phyloP scores from a whole-genome alignment of 2,888 invertebrate genomes.

The Quadroppia sp. region DNA sequence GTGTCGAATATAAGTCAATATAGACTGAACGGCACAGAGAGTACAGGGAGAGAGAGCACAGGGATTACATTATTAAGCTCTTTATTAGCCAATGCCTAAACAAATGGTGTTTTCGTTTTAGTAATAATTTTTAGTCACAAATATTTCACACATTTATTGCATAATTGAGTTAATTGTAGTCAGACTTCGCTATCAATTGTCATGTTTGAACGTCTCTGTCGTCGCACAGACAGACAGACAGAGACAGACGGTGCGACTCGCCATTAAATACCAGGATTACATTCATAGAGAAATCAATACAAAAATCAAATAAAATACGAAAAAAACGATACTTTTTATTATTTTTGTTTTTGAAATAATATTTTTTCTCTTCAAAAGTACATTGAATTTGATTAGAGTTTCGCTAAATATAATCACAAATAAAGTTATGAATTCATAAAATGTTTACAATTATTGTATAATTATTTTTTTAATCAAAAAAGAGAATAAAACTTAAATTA shows the following conservation, averaged over 20 bases:
- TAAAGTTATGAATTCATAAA: slow-evolving; percentile 14
- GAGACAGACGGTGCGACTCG: too few species aligned
- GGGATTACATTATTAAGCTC: slow-evolving; percentile 35
- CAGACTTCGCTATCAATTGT: background rate
- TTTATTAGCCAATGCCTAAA: slow-evolving; percentile 27
- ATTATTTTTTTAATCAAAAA: too few species aligned
- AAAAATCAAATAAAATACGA: too few species aligned
- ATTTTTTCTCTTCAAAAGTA: too few species aligned
- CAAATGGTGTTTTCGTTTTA: background rate
- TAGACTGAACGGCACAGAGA: background rate
- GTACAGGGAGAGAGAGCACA: slow-evolving; percentile 17
- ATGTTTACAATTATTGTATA: slow-evolving; percentile 22
- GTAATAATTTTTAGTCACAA: background rate
- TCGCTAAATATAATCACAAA: slow-evolving; percentile 32
- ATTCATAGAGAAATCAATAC: too few species aligned
- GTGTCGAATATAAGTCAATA: background rate
- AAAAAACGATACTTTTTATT: too few species aligned
- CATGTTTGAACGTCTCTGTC: too few species aligned
- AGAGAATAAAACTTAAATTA: slow-evolving; percentile 12
- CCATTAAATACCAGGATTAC: too few species aligned
- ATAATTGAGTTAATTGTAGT: slow-evolving; percentile 27
- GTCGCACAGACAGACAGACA: too few species aligned
- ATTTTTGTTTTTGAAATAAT: too few species aligned
- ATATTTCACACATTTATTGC: slow-evolving; percentile 32
- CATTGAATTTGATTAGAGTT: too few species aligned